These are phyloP conservation scores for Eledona agricola DNA, from an alignment of 2,888 invertebrate genomes.

Conservation along the genomic window DNA sequence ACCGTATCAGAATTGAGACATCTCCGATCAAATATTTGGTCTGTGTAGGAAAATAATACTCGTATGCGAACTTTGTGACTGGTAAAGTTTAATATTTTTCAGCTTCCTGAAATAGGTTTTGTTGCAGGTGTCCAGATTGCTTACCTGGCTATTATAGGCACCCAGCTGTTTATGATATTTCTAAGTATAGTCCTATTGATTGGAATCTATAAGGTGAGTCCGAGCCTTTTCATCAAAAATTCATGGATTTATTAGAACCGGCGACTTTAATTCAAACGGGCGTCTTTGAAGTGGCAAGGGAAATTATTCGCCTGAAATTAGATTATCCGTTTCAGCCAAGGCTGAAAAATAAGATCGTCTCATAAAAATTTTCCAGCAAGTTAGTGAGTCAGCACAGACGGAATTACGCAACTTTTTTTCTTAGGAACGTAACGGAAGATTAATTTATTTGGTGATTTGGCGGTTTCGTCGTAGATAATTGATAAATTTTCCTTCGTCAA, in stretches of 20 bases:
- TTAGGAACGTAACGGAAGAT: too few species aligned
- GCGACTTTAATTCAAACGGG: slow-evolving; percentile 12
- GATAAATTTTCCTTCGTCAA: slow-evolving; percentile 4
- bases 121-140: slow-evolving; percentile 83
- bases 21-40: slow-evolving; percentile 24
- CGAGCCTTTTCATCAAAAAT: slow-evolving; percentile 1
- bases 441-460: too few species aligned
- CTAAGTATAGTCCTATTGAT: slow-evolving; percentile 76
- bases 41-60: slow-evolving; percentile 10
- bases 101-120: too few species aligned
- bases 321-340: slow-evolving; percentile 25
- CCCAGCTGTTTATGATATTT: slow-evolving; percentile 80
- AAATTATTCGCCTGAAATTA: slow-evolving; percentile 26
- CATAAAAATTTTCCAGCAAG: too few species aligned
- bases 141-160: slow-evolving; percentile 80
- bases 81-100: slow-evolving; percentile 5
- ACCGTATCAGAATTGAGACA: slow-evolving; percentile 15
- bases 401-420: too few species aligned
- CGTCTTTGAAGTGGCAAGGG: slow-evolving; percentile 16
- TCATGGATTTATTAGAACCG: slow-evolving; percentile 11
- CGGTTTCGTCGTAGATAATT: slow-evolving; percentile 1
- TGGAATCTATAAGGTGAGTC: slow-evolving; percentile 79
- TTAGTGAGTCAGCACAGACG: too few species aligned
- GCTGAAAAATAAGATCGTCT: slow-evolving; percentile 26
- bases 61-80: background rate